Conservation (phyloP, 2,113 vertebrate species). For the Dicentrarchus labrax region DNA sequence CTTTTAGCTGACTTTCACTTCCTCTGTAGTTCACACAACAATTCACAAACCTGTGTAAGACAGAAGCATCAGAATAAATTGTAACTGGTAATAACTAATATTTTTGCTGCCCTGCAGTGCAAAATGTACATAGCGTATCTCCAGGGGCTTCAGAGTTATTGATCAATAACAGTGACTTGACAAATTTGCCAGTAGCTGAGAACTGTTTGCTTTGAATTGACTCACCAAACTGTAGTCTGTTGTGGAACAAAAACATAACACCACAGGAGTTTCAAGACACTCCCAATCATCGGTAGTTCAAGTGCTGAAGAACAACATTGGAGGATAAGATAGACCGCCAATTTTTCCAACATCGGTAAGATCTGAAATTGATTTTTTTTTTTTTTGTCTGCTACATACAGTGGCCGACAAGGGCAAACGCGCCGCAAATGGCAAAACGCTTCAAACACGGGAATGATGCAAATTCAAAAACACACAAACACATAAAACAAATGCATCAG, state of each 20-base stretch:
- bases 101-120: not conserved
- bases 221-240: not conserved
- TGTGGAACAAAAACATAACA: not conserved
- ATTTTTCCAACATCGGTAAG: not conserved
- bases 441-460: too few relatives aligned
- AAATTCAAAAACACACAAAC: too few relatives aligned
- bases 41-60: conserved; percentile 7
- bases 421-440: too few relatives aligned
- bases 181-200: conserved; percentile 8
- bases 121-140: not conserved
- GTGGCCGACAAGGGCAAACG: too few relatives aligned
- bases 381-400: too few relatives aligned
- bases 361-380: too few relatives aligned
- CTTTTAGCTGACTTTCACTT: conserved; percentile 10
- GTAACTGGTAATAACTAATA: not conserved
- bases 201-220: not conserved
- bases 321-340: not conserved
- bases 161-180: conserved; percentile 20
- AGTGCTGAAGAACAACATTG: not conserved
- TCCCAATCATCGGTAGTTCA: too few relatives aligned
- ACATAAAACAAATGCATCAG: too few relatives aligned
- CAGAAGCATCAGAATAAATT: not conserved
- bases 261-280: not conserved
- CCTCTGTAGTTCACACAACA: not conserved
- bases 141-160: not conserved